Base-by-base conservation (phyloP, 2,113 vertebrate species). In the Salminus brasiliensis region DNA sequence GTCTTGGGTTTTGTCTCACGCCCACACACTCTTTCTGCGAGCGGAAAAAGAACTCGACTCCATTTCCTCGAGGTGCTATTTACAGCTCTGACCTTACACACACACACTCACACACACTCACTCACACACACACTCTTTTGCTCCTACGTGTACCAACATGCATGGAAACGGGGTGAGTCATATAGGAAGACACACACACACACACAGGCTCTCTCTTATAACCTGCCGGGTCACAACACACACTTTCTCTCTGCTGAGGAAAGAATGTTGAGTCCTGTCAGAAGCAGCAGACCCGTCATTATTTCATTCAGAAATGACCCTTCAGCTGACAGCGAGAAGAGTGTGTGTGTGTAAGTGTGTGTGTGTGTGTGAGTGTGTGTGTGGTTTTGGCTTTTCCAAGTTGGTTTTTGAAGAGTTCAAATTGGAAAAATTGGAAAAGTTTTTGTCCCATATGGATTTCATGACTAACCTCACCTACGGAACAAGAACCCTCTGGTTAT, bases 1-100 rank as follows among this genome's bases (percentile, higher is more conserved):
- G 2, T 70, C 1, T 25, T 49, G 21, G 6, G 43, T 59, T 27
- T 29, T 78, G 76, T 78, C 53, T 78, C 55, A 71, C 76, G 25
- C 76, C 67, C 67, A 71, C 76, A 69, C 65, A 78, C 55, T 62
- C 41, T 47, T 45, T 71, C 67, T 71, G 29, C 3, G 29, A 78
- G 36, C 67, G 76, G 76, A 78, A 78, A 71, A 55, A 71, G 67
- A 78, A 71, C 53, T 69, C 57, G 66, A 78, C 76, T 78, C 66
- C 66, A 70, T 70, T 69, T 83, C 76, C 76, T 83, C 71, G 32
- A 74, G 80, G 71, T 62, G 72, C 76, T 82, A 78, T 79, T 82
- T 79, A 74, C 71, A 74, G 71, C 76, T 67, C 43, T 52, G 81
- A 73, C 76, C 75, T 67, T 47, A 45, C 80, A 62, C 79, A 76